phyloP scores from a whole-genome alignment of 2,797 vertebrate genomes.

The Cossypha heuglini region DNA sequence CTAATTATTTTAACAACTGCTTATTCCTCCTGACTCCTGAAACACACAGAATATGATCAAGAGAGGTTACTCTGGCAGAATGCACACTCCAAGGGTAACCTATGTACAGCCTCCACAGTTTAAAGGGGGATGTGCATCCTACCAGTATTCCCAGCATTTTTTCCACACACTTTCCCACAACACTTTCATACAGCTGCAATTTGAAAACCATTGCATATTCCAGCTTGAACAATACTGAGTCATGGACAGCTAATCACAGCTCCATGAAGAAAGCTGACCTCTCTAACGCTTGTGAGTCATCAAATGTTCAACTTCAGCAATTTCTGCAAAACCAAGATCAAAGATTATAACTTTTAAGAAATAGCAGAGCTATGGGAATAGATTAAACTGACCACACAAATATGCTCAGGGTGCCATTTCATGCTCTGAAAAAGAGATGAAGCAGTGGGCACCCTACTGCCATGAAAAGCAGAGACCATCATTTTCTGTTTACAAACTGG shows the following conservation, averaged over 20 bases:
- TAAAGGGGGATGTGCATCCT: neutral
- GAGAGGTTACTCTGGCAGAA: neutral
- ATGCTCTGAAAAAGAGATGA: neutral
- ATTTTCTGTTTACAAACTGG: neutral
- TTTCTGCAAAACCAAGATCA: neutral
- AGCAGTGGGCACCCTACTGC: neutral
- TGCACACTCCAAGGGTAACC: neutral
- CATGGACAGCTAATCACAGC: neutral
- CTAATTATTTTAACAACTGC: neutral
- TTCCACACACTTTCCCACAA: neutral
- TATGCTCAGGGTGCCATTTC: neutral
- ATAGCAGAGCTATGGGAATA: neutral
- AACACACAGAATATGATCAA: neutral
- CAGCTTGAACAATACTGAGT: neutral
- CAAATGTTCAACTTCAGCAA: neutral
- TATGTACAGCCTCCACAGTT: neutral
- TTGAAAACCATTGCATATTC: neutral
- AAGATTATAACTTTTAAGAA: neutral
- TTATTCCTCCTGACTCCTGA: neutral
- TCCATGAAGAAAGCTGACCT: neutral
- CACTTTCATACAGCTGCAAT: neutral
- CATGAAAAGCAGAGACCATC: rapidly evolving
- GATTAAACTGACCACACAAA: neutral
- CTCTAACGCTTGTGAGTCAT: neutral
- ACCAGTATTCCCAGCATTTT: neutral